phyloP scores from a whole-genome alignment of 2,113 vertebrate genomes.

The Osmerus eperlanus region DNA sequence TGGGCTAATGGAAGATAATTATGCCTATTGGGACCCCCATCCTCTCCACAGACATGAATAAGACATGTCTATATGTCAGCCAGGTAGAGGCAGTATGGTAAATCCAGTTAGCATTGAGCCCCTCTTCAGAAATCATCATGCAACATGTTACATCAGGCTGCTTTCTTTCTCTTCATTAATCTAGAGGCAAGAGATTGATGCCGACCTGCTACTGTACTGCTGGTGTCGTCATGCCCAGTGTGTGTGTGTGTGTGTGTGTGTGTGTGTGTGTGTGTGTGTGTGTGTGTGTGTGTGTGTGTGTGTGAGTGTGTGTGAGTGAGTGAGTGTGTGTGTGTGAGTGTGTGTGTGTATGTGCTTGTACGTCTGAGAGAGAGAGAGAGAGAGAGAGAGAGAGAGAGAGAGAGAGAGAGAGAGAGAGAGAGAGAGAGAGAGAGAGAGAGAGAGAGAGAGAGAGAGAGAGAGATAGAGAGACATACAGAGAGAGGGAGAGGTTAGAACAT shows the following conservation, averaged over 20 bases:
- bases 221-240: neutral
- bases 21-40: neutral
- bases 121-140: neutral
- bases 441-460: neutral
- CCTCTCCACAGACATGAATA: slow-evolving; percentile 4
- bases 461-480: too few relatives aligned
- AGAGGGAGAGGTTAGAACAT: too few relatives aligned
- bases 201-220: neutral
- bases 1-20: slow-evolving; percentile 10
- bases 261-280: too few relatives aligned
- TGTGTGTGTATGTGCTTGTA: neutral
- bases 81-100: slow-evolving; percentile 3
- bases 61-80: neutral
- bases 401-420: neutral
- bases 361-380: too few relatives aligned
- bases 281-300: neutral
- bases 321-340: neutral
- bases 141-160: neutral
- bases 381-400: too few relatives aligned
- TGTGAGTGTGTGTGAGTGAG: neutral
- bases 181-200: neutral
- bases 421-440: neutral
- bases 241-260: neutral
- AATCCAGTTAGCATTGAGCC: slow-evolving; percentile 8
- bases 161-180: neutral